A percentile compares a stretch with the other conserved stretches of the same genome.
Conservation (phyloP, 2,113 vertebrate species). For the Argyrosomus japonicus region DNA sequence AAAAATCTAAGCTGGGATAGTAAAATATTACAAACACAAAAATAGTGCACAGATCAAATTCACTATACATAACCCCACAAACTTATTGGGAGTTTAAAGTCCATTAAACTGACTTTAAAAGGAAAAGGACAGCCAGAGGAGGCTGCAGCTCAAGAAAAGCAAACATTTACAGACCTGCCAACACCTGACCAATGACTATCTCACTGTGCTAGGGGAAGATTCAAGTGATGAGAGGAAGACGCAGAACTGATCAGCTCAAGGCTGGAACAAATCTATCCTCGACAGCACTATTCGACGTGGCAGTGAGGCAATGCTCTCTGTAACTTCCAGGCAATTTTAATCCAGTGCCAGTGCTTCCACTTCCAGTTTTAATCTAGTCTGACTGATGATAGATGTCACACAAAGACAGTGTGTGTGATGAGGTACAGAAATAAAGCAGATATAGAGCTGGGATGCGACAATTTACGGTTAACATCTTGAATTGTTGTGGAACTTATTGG, state of each 20-base stretch:
- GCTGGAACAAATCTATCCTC: neutral
- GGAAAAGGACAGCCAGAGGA: neutral
- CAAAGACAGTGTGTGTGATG: neutral
- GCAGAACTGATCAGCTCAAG: neutral
- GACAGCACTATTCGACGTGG: neutral
- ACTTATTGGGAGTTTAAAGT: neutral
- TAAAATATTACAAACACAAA: neutral
- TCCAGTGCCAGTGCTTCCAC: neutral
- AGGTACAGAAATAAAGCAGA: neutral
- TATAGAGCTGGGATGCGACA: neutral
- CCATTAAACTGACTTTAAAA: neutral
- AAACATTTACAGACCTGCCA: constrained; percentile 14
- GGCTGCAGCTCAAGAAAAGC: neutral
- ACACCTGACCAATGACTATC: constrained; percentile 8
- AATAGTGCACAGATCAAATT: neutral
- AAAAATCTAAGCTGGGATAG: neutral
- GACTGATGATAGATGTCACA: neutral
- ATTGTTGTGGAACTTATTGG: neutral
- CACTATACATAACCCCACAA: neutral
- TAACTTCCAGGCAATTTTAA: neutral
- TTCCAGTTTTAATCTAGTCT: neutral
- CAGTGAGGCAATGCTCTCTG: too few species aligned
- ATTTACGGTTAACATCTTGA: neutral
- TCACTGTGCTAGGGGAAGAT: neutral
- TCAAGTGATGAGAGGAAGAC: neutral